Conservation (phyloP, 2,888 invertebrate species). For the Drosophila meridionalis region DNA sequence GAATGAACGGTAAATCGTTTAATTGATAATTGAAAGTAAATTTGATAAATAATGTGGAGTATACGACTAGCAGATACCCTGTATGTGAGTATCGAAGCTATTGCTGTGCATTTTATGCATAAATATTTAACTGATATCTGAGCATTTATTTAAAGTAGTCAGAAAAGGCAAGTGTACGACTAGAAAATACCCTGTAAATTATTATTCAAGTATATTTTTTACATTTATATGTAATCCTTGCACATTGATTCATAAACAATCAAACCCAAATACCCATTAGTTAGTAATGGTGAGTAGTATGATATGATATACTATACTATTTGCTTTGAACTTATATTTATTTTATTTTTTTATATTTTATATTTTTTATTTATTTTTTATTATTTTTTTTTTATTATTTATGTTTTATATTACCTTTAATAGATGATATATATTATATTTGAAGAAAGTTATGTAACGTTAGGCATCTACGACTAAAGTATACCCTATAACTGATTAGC, state of each 20-base stretch:
- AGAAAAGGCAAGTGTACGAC: neutral
- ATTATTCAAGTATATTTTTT: no score
- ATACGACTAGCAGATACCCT: neutral
- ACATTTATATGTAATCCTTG: no score
- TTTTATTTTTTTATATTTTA: no score
- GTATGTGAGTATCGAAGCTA: rapidly evolving
- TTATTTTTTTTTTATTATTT: no score
- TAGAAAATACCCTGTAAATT: neutral
- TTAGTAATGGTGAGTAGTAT: no score
- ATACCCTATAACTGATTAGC: neutral
- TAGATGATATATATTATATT: neutral
- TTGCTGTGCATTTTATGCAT: rapidly evolving
- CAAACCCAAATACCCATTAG: no score
- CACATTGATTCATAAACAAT: no score
- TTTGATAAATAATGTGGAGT: no score
- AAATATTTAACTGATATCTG: neutral
- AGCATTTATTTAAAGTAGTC: neutral
- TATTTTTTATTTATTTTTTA: no score
- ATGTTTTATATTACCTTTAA: no score
- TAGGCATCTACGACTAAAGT: neutral
- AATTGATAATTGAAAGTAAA: neutral
- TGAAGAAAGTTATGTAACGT: neutral
- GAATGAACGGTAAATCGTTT: neutral
- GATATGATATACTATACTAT: no score
- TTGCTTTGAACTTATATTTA: no score